Evolutionary conservation across 1,140 invertebrate species (phyloP).

Genomic region (Aphaenogaster floridana): DNA sequence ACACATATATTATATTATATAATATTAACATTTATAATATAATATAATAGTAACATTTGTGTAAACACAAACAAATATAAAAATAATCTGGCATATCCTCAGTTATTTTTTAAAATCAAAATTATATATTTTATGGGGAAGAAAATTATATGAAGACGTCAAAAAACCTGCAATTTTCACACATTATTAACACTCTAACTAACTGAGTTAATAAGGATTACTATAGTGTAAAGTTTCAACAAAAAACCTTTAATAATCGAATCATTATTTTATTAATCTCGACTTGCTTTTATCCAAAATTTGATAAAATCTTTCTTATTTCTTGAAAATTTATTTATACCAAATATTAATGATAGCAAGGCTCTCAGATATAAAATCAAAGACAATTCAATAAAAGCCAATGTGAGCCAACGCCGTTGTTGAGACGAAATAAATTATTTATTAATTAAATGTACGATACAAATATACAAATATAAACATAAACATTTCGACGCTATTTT

Average conservation of each 20-base stretch:
- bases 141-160: constrained; percentile 64
- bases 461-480: no score
- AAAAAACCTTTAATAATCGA: not conserved
- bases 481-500: no score
- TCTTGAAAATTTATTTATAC: not conserved
- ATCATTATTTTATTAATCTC: not conserved
- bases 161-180: constrained; percentile 81
- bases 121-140: not conserved
- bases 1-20: no score
- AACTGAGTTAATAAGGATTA: constrained; percentile 80
- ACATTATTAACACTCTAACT: constrained; percentile 73
- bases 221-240: constrained; percentile 32
- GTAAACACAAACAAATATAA: not conserved
- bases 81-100: not conserved
- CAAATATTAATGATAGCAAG: no score
- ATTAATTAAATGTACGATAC: no score
- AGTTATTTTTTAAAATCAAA: not conserved
- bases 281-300: not conserved
- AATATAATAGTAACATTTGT: not conserved
- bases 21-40: no score
- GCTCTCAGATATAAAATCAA: no score
- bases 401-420: no score
- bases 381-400: no score
- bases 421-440: no score
- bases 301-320: not conserved